phyloP scores from a whole-genome alignment of 1,140 invertebrate genomes.

The Delia radicum region DNA sequence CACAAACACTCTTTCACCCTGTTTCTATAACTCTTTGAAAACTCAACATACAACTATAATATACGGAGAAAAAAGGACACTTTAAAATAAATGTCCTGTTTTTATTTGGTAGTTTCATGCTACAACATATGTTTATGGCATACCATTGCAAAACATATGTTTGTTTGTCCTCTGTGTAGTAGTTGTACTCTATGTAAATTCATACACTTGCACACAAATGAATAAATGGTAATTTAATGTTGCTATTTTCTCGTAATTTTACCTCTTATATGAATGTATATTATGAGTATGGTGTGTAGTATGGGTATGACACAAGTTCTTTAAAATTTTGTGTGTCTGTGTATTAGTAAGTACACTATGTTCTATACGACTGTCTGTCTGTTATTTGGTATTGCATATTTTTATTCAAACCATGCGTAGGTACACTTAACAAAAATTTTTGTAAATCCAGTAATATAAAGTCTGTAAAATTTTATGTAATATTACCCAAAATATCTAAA shows the following conservation, averaged over 20 bases:
- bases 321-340: neutral
- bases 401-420: slow-evolving; percentile 16
- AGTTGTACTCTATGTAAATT: neutral
- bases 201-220: neutral
- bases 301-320: neutral
- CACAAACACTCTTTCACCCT: neutral
- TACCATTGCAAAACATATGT: neutral
- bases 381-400: slow-evolving; percentile 9
- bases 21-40: neutral
- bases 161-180: neutral
- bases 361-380: neutral
- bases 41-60: neutral
- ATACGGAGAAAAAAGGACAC: neutral
- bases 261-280: slow-evolving; percentile 13
- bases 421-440: too few relatives aligned
- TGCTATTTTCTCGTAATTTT: slow-evolving; percentile 21
- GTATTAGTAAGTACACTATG: neutral
- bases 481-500: too few relatives aligned
- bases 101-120: neutral
- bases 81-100: neutral
- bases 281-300: neutral
- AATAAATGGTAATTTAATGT: slow-evolving; percentile 23
- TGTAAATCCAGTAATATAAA: too few relatives aligned
- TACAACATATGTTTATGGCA: neutral
- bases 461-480: too few relatives aligned